phyloP scores from a whole-genome alignment of 1,140 invertebrate species.

The Nasonia giraulti region DNA sequence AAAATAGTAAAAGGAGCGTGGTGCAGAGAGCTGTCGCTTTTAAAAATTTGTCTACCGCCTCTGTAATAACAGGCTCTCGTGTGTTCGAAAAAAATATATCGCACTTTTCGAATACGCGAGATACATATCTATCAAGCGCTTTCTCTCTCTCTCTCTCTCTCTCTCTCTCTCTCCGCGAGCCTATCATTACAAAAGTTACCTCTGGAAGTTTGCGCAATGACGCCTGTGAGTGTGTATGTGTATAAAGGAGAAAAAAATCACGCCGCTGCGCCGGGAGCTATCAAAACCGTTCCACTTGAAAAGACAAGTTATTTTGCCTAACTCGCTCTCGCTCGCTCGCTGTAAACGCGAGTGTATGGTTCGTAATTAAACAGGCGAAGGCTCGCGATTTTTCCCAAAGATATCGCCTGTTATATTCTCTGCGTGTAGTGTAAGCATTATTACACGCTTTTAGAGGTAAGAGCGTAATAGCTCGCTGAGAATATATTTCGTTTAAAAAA shows the following conservation, averaged over 20 bases:
- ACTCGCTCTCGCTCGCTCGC: not conserved
- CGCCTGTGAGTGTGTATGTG: too few relatives aligned
- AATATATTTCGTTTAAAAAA: too few relatives aligned
- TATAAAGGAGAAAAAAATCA: not conserved
- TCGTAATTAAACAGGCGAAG: constrained; percentile 23
- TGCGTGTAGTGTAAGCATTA: too few relatives aligned
- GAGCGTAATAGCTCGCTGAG: not conserved
- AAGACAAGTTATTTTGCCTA: constrained; percentile 7
- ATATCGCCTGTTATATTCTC: too few relatives aligned
- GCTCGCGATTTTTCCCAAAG: not conserved
- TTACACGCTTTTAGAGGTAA: too few relatives aligned
- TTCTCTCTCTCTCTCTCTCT: too few relatives aligned
- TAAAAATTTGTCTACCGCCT: too few relatives aligned
- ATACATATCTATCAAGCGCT: constrained; percentile 21
- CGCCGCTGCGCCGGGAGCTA: constrained; percentile 2
- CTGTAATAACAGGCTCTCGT: too few relatives aligned
- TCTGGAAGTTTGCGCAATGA: constrained; percentile 3
- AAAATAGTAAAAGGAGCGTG: too few relatives aligned
- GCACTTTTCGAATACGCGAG: not conserved
- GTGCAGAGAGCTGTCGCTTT: too few relatives aligned
- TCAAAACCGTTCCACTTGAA: constrained; percentile 8
- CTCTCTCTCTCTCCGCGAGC: not conserved
- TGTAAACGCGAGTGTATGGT: not conserved
- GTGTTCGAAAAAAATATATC: not conserved
- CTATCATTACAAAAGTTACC: constrained; percentile 26